phyloP scores from a whole-genome alignment of 2,888 invertebrate genomes.

The Amblyjoppa fuscipennis region DNA sequence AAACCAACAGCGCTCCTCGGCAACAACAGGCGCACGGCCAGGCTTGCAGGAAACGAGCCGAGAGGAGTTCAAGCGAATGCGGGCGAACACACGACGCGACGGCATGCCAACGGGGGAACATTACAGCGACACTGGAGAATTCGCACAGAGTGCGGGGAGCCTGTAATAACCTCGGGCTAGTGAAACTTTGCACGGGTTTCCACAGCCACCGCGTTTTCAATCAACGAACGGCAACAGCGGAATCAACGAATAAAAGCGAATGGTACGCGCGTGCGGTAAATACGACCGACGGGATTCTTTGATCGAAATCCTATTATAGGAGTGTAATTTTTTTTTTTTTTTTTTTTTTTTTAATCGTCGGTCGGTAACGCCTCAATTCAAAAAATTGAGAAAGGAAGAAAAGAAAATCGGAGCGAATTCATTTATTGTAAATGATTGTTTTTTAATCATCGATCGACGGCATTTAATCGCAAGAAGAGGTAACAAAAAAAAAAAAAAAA shows the following conservation, averaged over 20 bases:
- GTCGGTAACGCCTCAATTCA: too few relatives aligned
- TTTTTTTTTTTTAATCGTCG: too few relatives aligned
- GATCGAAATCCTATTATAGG: neutral
- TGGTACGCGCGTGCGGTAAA: slow-evolving; percentile 2
- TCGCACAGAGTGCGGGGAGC: slow-evolving; percentile 13
- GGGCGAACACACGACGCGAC: slow-evolving; percentile 1
- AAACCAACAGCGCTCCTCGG: slow-evolving; percentile 19
- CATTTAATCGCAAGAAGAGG: too few relatives aligned
- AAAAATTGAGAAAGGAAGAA: too few relatives aligned
- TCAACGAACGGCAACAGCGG: slow-evolving; percentile 41
- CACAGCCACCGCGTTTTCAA: slow-evolving; percentile 39
- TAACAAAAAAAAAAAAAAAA: too few relatives aligned
- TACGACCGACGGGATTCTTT: neutral
- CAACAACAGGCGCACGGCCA: slow-evolving; percentile 8
- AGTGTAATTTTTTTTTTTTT: too few relatives aligned
- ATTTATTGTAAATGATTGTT: too few relatives aligned
- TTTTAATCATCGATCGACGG: too few relatives aligned
- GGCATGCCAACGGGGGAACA: neutral
- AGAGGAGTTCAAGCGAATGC: slow-evolving; percentile 5
- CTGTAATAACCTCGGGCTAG: slow-evolving; percentile 54
- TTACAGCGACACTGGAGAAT: slow-evolving; percentile 12
- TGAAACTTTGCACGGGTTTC: slow-evolving; percentile 39
- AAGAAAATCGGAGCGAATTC: too few relatives aligned
- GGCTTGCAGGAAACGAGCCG: neutral
- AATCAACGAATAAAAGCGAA: slow-evolving; percentile 52